Evolutionary conservation across 1,140 invertebrate genomes (phyloP), one percentile per base, ranked within the genome.

Genomic region (Melanaphis sacchari): DNA sequence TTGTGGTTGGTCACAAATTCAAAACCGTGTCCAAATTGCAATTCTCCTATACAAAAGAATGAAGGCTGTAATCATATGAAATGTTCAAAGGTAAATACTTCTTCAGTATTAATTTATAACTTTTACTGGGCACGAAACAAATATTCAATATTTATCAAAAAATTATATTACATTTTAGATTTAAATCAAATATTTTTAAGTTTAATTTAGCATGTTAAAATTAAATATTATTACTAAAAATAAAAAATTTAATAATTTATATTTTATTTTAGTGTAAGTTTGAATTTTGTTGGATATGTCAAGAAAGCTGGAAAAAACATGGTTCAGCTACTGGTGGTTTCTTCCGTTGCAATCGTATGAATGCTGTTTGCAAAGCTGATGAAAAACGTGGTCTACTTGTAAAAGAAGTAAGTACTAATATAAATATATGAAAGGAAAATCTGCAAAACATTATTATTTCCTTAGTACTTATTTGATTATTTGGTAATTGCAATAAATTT

Each of bases 51-150:
- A 94, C 97, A 97, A 95, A 97, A 97, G 94, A 97, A 97, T 95
- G 97, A 97, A 95, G 97, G 97, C 0, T 97, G 97, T 95, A 97
- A 97, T 95, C 97, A 97, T 94, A 97, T 97, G 96, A 97, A 97
- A 94, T 97, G 97, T 95, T 97, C 96, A 38, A 97, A 97, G 95
- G 97, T 97, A 95, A 94, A 92, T 92, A 49, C 18, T 49, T 46
- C 18, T 54, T n/a, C 8, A 54, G 41, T 76, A 11, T n/a, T 49
- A 46, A 85, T 36, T 36, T 52, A 43, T 85, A 85, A 2, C 21
- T 85, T 85, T 85, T 43, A 85, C 9, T 76, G 59, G 7, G 18
- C 6, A n/a, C 18, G 18, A n/a, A 76, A n/a, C 31, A 76, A 36
- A 76, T 76, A 76, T 76, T 66, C 0, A n/a, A 76, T n/a, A 4